Conservation (phyloP, 2,113 vertebrate species). For the Tragulus kanchil region DNA sequence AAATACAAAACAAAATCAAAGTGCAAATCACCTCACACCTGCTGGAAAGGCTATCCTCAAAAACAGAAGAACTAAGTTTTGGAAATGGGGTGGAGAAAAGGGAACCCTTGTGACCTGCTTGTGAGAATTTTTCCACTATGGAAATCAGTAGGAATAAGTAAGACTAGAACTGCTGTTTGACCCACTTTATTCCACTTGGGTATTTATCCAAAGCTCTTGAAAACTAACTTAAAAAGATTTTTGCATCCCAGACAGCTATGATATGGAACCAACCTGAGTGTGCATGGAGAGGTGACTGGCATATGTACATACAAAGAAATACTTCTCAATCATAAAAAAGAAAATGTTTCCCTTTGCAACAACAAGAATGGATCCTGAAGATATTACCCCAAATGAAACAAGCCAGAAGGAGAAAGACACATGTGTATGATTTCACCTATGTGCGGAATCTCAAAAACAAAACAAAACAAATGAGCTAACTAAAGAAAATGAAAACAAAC, state of each 20-base stretch:
- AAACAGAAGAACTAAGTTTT: not conserved
- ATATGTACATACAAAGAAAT: too few species aligned
- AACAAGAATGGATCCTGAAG: not conserved
- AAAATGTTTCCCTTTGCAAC: not conserved
- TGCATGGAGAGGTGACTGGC: rapidly evolving
- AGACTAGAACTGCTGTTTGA: not conserved
- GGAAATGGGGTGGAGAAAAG: not conserved
- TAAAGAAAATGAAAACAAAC: not conserved
- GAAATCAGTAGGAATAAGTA: not conserved
- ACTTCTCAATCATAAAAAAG: not conserved
- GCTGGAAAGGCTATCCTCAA: rapidly evolving
- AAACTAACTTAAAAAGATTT: not conserved
- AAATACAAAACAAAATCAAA: not conserved
- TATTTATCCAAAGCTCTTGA: not conserved
- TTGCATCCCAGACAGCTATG: not conserved
- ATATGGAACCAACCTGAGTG: not conserved
- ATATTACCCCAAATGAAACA: not conserved
- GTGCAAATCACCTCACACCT: not conserved
- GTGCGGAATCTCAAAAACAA: not conserved
- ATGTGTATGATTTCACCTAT: not conserved
- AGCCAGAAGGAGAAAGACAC: not conserved
- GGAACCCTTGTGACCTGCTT: rapidly evolving
- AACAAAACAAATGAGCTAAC: too few species aligned
- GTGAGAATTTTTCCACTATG: not conserved
- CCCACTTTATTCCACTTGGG: not conserved